Evolutionary conservation across 2,113 vertebrate species (phyloP).

Genomic region (Psophia crepitans): DNA sequence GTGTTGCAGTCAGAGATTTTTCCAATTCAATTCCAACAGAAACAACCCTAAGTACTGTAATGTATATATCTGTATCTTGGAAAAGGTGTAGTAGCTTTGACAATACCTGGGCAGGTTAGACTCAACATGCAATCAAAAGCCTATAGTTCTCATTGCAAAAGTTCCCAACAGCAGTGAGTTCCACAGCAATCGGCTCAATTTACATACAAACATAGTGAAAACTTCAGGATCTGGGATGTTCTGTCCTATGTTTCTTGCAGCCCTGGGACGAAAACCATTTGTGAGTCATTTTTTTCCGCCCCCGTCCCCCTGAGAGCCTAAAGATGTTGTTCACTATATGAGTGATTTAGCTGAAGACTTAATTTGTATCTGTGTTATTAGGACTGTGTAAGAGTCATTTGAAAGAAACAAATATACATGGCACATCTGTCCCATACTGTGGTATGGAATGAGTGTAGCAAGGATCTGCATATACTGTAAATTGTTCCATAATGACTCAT

Average conservation of each 20-base stretch:
- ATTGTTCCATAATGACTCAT: neutral
- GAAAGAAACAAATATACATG: neutral
- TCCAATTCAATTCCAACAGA: constrained; percentile 37
- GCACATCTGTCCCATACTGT: neutral
- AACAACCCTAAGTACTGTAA: neutral
- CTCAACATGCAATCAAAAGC: neutral
- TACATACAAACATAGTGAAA: neutral
- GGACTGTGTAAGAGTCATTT: neutral
- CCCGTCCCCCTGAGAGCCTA: neutral
- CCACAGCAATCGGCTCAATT: neutral
- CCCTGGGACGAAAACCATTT: neutral
- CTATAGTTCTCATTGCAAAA: neutral
- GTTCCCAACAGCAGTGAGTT: neutral
- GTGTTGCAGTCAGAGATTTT: neutral
- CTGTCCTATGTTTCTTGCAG: neutral
- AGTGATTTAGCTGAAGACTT: neutral
- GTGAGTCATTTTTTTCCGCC: neutral
- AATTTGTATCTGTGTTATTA: neutral
- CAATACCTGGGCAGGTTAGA: neutral
- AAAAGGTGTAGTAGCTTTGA: neutral
- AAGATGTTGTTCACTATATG: neutral
- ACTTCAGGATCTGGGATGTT: neutral
- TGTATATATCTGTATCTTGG: neutral
- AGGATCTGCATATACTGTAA: neutral
- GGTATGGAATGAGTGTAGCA: neutral